These are phyloP conservation scores for Trypoxylus dichotomus DNA, from an alignment of 1,140 invertebrate species.

Conservation along the genomic window DNA sequence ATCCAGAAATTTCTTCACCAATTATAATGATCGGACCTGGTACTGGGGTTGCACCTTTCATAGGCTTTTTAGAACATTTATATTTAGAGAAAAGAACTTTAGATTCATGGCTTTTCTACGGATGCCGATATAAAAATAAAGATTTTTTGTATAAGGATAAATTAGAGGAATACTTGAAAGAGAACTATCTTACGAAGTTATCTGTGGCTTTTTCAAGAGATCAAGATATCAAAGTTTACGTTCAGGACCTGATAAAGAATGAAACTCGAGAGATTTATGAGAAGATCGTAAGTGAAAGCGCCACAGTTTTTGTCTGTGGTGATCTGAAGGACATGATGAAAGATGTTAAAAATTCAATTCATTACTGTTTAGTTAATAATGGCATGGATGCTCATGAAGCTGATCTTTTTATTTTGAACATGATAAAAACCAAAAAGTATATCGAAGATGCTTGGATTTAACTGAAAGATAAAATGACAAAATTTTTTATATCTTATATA, in stretches of 20 bases:
- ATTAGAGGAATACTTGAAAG: conserved; percentile 58
- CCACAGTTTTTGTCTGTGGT: conserved; percentile 75
- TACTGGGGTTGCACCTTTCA: conserved; percentile 82
- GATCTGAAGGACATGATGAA: conserved; percentile 74
- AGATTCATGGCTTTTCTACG: conserved; percentile 70
- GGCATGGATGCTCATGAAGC: conserved; percentile 52
- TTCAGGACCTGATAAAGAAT: conserved; percentile 63
- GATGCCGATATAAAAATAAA: conserved; percentile 67
- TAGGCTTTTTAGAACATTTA: conserved; percentile 65
- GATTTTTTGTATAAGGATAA: conserved; percentile 67
- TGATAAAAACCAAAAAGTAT: conserved; percentile 57
- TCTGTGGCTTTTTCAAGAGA: conserved; percentile 69
- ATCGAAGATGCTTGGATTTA: conserved; percentile 61
- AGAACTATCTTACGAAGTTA: conserved; percentile 59
- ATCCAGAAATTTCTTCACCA: conserved; percentile 57
- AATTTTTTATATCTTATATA: background rate
- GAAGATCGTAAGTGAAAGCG: conserved; percentile 59
- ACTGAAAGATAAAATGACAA: conserved; percentile 47
- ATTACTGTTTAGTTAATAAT: conserved; percentile 57
- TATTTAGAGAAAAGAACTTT: conserved; percentile 50
- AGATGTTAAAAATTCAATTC: conserved; percentile 64
- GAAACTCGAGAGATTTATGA: conserved; percentile 60
- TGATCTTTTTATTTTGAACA: conserved; percentile 50
- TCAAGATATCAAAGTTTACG: conserved; percentile 56
- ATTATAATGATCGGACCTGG: conserved; percentile 81